Conservation (phyloP, 1,140 invertebrate species). For the Aradophagus sp. region DNA sequence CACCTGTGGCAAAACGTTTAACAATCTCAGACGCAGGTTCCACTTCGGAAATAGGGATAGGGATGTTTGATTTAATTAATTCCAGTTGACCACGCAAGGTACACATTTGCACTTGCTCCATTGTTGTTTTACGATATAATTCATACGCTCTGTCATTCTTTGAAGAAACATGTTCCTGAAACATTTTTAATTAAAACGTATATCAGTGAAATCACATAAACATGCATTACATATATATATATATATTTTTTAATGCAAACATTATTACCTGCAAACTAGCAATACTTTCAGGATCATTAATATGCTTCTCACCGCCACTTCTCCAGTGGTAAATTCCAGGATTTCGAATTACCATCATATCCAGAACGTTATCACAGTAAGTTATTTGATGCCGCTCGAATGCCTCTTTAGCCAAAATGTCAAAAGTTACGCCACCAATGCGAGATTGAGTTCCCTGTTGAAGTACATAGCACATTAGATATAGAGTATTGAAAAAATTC, state of each 20-base stretch:
- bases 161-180: slow-evolving; percentile 86
- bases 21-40: slow-evolving; percentile 96
- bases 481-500: no score
- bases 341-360: slow-evolving; percentile 90
- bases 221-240: no score
- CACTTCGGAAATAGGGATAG: slow-evolving; percentile 90
- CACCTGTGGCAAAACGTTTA: slow-evolving; percentile 87
- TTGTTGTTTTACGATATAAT: slow-evolving; percentile 89
- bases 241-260: no score
- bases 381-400: slow-evolving; percentile 88
- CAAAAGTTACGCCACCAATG: slow-evolving; percentile 94
- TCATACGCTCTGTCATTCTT: slow-evolving; percentile 91
- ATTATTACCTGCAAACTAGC: slow-evolving; percentile 91
- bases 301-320: slow-evolving; percentile 97
- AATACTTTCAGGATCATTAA: slow-evolving; percentile 96
- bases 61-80: slow-evolving; percentile 83
- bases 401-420: slow-evolving; percentile 91
- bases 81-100: slow-evolving; percentile 95
- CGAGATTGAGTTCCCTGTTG: slow-evolving; percentile 91
- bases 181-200: no score
- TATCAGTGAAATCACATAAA: no score
- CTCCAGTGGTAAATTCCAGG: slow-evolving; percentile 98
- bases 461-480: slow-evolving; percentile 8
- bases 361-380: slow-evolving; percentile 82
- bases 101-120: slow-evolving; percentile 90